phyloP scores from a whole-genome alignment of 2,888 invertebrate species.

The Spodoptera littoralis region DNA sequence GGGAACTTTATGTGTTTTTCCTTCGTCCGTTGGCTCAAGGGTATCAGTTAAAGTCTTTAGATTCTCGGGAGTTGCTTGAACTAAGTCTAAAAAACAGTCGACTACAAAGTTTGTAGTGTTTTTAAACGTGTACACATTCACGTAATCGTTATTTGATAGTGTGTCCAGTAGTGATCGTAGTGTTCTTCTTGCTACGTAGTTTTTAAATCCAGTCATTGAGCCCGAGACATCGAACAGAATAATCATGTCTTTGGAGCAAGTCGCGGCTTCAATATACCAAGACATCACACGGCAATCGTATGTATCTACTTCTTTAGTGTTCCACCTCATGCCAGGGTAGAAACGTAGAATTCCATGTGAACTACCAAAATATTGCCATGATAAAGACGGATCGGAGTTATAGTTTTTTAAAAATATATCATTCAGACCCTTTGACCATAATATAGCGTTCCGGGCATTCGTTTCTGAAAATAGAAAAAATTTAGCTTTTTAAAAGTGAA shows the following conservation, averaged over 20 bases:
- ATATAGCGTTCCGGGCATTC: constrained; percentile 87
- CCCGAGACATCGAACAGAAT: constrained; percentile 98
- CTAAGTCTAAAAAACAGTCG: constrained; percentile 95
- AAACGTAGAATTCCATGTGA: constrained; percentile 97
- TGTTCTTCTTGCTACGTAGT: constrained; percentile 94
- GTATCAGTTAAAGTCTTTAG: constrained; percentile 92
- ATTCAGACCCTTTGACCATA: constrained; percentile 97
- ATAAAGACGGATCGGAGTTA: constrained; percentile 95
- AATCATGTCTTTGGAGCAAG: constrained; percentile 98
- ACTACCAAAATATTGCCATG: constrained; percentile 99
- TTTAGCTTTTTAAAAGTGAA: not conserved
- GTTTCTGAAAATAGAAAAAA: constrained; percentile 70
- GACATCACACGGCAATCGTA: constrained; percentile 97
- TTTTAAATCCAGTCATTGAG: constrained; percentile 96
- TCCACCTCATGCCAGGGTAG: constrained; percentile 95
- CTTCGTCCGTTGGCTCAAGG: constrained; percentile 84
- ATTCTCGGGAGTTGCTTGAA: constrained; percentile 97
- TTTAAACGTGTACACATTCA: constrained; percentile 96
- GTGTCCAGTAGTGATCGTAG: constrained; percentile 97
- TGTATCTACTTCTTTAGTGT: constrained; percentile 88
- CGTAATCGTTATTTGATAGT: constrained; percentile 98
- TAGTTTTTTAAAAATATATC: constrained; percentile 95
- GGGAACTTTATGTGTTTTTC: constrained; percentile 85
- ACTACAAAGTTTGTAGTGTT: constrained; percentile 92
- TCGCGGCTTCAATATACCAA: constrained; percentile 99